Conservation (phyloP, 2,888 invertebrate genomes). For the Spialia ferax region DNA sequence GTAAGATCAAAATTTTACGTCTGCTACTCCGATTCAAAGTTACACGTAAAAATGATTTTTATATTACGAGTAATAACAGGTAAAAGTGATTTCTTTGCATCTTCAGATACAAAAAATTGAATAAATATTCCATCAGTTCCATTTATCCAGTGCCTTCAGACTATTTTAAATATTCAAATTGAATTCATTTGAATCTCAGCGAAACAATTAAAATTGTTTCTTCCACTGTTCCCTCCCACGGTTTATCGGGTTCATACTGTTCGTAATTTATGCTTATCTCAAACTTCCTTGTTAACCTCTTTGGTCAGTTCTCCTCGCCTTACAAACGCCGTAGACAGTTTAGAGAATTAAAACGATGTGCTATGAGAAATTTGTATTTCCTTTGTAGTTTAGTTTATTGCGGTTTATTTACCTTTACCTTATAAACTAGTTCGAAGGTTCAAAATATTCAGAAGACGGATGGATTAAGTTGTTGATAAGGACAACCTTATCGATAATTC, state of each 20-base stretch:
- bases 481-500: constrained; percentile 1
- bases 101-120: not conserved
- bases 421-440: not conserved
- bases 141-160: not conserved
- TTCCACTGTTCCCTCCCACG: constrained; percentile 5
- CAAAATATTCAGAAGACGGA: not conserved
- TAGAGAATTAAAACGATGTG: constrained; percentile 4
- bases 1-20: no score
- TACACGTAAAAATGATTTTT: no score
- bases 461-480: not conserved
- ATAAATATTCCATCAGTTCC: not conserved
- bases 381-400: constrained; percentile 7
- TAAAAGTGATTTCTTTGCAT: no score
- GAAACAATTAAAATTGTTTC: constrained; percentile 37
- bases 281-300: constrained; percentile 48
- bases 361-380: not conserved
- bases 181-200: constrained; percentile 4
- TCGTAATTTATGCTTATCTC: constrained; percentile 50
- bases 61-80: no score
- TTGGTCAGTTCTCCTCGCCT: constrained; percentile 37
- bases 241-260: constrained; percentile 34
- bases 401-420: not conserved
- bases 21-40: no score
- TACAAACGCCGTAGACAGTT: constrained; percentile 8
- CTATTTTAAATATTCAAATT: not conserved